Evolutionary conservation across 92 coral and sea anemone genomes (phyloP).

Genomic region (Meandrina meandrites): DNA sequence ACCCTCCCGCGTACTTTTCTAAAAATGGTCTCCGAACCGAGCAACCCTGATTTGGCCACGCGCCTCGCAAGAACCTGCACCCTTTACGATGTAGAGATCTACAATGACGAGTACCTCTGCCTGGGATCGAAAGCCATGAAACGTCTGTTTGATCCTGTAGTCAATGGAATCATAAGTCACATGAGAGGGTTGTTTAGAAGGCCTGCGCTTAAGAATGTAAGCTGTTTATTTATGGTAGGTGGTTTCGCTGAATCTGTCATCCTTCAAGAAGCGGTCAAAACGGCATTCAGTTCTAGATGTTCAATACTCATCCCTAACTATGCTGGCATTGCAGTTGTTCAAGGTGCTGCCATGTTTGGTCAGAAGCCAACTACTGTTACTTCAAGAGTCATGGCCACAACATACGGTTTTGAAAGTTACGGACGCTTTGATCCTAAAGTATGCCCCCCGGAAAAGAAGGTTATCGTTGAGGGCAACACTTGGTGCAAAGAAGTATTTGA

Average conservation of each 20-base stretch:
- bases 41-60: slow-evolving; percentile 20
- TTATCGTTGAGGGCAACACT: not conserved
- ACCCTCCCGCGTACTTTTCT: slow-evolving; percentile 49
- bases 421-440: not conserved
- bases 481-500: not conserved
- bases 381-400: slow-evolving; percentile 11
- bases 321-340: slow-evolving; percentile 22
- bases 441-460: not conserved
- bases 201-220: not conserved
- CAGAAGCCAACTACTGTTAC: not conserved
- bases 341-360: slow-evolving; percentile 24
- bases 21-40: not conserved
- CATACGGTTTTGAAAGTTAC: not conserved
- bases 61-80: slow-evolving; percentile 26
- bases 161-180: slow-evolving; percentile 48
- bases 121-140: slow-evolving; percentile 48
- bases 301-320: slow-evolving; percentile 9
- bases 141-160: slow-evolving; percentile 59
- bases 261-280: slow-evolving; percentile 16
- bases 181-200: slow-evolving; percentile 27
- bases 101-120: slow-evolving; percentile 57
- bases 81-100: slow-evolving; percentile 31
- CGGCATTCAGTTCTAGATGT: not conserved
- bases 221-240: slow-evolving; percentile 7
- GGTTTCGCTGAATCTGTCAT: slow-evolving; percentile 22